phyloP scores from a whole-genome alignment of 2,797 vertebrate genomes.

The Sebastes itinus region DNA sequence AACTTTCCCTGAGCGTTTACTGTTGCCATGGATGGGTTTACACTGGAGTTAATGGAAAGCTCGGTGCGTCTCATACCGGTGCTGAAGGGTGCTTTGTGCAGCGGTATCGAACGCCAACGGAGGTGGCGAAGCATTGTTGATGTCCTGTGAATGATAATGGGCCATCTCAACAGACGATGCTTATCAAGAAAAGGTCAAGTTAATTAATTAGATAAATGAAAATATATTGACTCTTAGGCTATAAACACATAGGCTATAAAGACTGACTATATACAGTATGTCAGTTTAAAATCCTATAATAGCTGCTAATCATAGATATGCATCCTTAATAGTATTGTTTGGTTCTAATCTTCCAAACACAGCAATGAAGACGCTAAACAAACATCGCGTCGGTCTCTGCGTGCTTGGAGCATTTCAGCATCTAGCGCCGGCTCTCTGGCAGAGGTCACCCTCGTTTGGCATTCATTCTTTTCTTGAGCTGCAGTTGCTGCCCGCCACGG shows the following conservation, averaged over 20 bases:
- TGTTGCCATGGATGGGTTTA: too few species aligned
- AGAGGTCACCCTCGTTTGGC: constrained; percentile 62
- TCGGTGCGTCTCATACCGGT: too few species aligned
- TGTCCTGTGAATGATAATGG: too few species aligned
- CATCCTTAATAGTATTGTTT: background rate
- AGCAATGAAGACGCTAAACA: constrained; percentile 11
- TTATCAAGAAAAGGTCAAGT: background rate
- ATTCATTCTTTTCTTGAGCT: constrained; percentile 60
- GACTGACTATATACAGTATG: background rate
- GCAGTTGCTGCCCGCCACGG: constrained; percentile 42
- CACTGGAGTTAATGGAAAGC: too few species aligned
- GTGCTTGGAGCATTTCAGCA: constrained; percentile 7
- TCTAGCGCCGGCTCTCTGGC: constrained; percentile 16
- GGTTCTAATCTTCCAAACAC: constrained; percentile 9
- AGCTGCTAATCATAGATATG: background rate
- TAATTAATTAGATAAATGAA: background rate
- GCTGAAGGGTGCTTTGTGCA: too few species aligned
- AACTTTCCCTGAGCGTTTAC: too few species aligned
- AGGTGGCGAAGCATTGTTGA: too few species aligned
- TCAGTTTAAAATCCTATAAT: background rate
- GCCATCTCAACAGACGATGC: background rate
- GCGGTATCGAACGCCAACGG: too few species aligned
- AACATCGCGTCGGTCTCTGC: background rate
- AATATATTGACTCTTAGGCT: background rate
- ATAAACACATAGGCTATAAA: background rate